Base-by-base conservation (phyloP, 2,113 vertebrate genomes). In the Brachyhypopomus occidentalis region DNA sequence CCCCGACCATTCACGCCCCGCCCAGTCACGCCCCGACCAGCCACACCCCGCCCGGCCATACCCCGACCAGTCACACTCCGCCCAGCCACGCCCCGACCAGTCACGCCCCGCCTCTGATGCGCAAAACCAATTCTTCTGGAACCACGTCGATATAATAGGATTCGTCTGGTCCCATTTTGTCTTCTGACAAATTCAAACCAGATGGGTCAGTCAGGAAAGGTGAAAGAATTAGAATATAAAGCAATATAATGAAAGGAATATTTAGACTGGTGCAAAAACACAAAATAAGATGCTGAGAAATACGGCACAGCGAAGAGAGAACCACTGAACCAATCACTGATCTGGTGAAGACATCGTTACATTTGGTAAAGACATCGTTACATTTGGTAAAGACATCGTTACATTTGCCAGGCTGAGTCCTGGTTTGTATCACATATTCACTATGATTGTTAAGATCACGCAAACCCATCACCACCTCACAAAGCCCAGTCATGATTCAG, bases 121-220 rank as follows among this genome's bases (percentile, higher is more conserved):
- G 52, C 56, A 84, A 84, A 85, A 78, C 62, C 76, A 85, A 82
- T 89, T 89, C 64, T 85, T 84, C 75, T 72, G 76, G 86, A 87
- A 86, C 4, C 69, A 59, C 67, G 60, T 80, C 76, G 80, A 64
- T 83, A 55, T 87, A 90, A 90, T 86, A 77, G 74, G 84, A 84
- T 63, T 83, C 89, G 89, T 89, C 86, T 89, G 86, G 82, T 79
- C 38, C 67, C 55, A 45, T 52, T 87, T 72, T 82, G 76, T 84
- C 79, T 75, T 74, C 77, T 73, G 83, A 88, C 34, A 23, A 66
- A 59, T 48, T 27, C 58, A 36, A 77, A 67, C 78, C 88, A 88
- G 84, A 81, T 84, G 86, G 79, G 77, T 77, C 82, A 63, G 82
- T 17, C 5, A 70, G 56, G 59, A 59, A 64, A 77, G 48, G 79